A percentile compares a stretch with the other conserved stretches of the same genome.
These are phyloP conservation scores for Heliangelus exortis DNA, from an alignment of 2,797 vertebrate genomes.

Conservation along the genomic window DNA sequence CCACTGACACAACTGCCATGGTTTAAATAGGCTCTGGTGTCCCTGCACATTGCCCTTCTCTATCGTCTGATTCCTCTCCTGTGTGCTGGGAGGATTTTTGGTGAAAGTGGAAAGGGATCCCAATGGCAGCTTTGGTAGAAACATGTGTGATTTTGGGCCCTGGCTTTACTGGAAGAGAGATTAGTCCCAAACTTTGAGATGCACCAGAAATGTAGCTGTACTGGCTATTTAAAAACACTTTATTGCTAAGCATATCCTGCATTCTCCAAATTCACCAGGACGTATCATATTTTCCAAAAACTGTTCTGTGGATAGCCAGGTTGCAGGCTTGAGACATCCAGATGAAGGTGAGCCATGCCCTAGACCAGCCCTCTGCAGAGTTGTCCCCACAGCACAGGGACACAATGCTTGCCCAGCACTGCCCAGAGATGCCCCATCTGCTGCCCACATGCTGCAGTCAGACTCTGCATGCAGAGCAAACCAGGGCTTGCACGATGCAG, in stretches of 20 bases:
- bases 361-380: neutral
- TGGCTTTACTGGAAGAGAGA: neutral
- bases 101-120: neutral
- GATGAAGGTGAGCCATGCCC: neutral
- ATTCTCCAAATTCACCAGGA: neutral
- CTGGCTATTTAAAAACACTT: neutral
- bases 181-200: neutral
- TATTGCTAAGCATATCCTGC: neutral
- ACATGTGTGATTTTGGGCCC: neutral
- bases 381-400: accelerated
- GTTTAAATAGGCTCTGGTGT: neutral
- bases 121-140: accelerated
- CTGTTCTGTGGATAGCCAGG: neutral
- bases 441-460: neutral
- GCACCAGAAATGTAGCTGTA: neutral
- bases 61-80: accelerated
- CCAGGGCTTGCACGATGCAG: neutral
- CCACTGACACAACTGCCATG: accelerated
- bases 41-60: accelerated
- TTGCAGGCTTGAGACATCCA: neutral
- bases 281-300: neutral
- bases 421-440: neutral
- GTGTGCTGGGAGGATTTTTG: neutral
- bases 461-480: neutral
- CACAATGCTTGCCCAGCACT: neutral